Evolutionary conservation across 2,888 invertebrate genomes (phyloP), one percentile per base, ranked within the genome.

Genomic region (Limnephilus rhombicus): DNA sequence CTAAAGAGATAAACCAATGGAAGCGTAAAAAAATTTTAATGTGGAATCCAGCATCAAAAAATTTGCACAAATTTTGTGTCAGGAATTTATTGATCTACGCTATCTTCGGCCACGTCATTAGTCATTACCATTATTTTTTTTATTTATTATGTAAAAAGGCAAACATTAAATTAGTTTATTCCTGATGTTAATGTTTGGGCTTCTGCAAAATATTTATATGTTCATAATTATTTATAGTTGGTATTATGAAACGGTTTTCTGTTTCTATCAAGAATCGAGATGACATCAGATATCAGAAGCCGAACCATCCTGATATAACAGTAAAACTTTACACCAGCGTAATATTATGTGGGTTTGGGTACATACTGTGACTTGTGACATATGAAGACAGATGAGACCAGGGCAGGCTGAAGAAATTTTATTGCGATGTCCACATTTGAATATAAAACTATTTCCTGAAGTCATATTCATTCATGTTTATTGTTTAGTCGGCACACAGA

Each of bases 231-330:
- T 15, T 68, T 68, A 0, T 68, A 24, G 24, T 68, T 68, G 24
- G n/a, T 9, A 68, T 68, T 68, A 68, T 68, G 68, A 68, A 68
- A 68, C 68, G 24, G 68, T n/a, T 24, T 18, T 53, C 13, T 53
- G 18, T 68, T 24, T 68, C 68, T n/a, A 68, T 15, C 9, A 12
- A 15, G 3, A 15, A 29, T 31, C 34, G 83, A 34, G 83, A 83
- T 83, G 83, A 83, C 83, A 41, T 83, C 83, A 83, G 83, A 83
- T 18, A 24, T 68, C 24, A 68, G 68, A 24, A 68, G 9, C 68
- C 34, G 34, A 53, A 53, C n/a, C 9, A 24, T 45, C 31, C 37
- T 83, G 83, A 41, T 37, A 41, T 37, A 83, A 83, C 83, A 83
- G 83, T 83, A 83, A 83, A 83, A n/a, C 83, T 83, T 24, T 18